These are phyloP conservation scores for Coenonympha glycerion DNA, from an alignment of 2,888 invertebrate species.

Conservation along the genomic window DNA sequence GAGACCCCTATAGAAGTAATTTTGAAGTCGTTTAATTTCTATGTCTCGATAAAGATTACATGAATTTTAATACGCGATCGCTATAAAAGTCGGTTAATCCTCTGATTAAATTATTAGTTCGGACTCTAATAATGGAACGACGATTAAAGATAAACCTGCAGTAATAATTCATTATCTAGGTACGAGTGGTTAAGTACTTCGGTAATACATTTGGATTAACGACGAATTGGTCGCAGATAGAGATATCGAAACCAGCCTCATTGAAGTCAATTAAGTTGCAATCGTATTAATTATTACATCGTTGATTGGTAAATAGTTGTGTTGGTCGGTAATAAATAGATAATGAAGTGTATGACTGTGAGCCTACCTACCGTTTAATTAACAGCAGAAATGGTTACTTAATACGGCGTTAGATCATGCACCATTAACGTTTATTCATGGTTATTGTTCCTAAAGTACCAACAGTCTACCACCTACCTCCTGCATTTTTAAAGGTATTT, in stretches of 20 bases:
- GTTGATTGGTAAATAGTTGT: conserved; percentile 26
- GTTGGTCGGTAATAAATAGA: conserved; percentile 19
- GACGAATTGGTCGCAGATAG: conserved; percentile 20
- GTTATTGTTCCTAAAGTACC: too few relatives aligned
- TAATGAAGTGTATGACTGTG: not conserved
- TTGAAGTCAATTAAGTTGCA: conserved; percentile 27
- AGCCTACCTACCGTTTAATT: conserved; percentile 2
- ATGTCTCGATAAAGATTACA: conserved; percentile 55
- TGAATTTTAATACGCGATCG: conserved; percentile 64
- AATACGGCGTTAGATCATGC: not conserved
- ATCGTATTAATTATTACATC: conserved; percentile 30
- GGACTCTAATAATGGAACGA: conserved; percentile 17
- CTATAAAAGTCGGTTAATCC: conserved; percentile 55
- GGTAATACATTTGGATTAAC: conserved; percentile 19
- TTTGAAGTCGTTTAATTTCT: conserved; percentile 59
- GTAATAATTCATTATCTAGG: conserved; percentile 16
- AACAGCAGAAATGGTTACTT: not conserved
- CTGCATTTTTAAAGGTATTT: too few relatives aligned
- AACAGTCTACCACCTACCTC: too few relatives aligned
- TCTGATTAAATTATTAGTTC: conserved; percentile 25
- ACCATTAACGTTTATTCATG: not conserved
- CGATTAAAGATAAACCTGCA: conserved; percentile 13
- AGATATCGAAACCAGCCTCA: conserved; percentile 21
- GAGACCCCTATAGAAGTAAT: conserved; percentile 66
- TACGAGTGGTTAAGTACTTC: too few relatives aligned